These are phyloP conservation scores for Metopolophium dirhodum DNA, from an alignment of 1,140 invertebrate species.

Conservation along the genomic window DNA sequence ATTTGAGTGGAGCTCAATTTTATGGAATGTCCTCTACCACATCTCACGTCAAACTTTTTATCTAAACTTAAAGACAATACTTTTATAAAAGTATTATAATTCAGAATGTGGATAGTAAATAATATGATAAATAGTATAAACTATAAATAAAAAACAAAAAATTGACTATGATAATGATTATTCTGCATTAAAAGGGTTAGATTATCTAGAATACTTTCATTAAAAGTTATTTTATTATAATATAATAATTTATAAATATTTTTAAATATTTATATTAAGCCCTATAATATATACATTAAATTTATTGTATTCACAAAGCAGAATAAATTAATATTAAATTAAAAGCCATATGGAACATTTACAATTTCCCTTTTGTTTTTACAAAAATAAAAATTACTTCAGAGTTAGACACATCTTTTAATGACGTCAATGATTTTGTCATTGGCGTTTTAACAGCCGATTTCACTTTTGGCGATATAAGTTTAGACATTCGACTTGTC, in stretches of 20 bases:
- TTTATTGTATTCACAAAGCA: constrained; percentile 24
- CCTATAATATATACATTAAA: neutral
- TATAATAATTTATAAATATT: neutral
- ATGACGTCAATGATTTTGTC: constrained; percentile 44
- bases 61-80: neutral
- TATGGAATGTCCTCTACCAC: neutral
- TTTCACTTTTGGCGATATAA: constrained; percentile 52
- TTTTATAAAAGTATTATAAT: neutral
- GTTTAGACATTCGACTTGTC: constrained; percentile 48
- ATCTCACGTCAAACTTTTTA: neutral
- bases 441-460: constrained; percentile 41
- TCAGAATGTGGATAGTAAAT: neutral
- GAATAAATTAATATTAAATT: constrained; percentile 14
- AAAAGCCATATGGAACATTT: constrained; percentile 43
- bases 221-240: neutral
- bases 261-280: neutral
- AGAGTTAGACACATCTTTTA: constrained; percentile 46
- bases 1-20: neutral
- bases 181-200: neutral
- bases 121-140: neutral
- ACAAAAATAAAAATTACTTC: constrained; percentile 52
- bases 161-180: neutral
- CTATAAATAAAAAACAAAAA: neutral
- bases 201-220: neutral
- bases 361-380: constrained; percentile 37